A percentile compares a stretch with the other conserved stretches of the same genome.
These are phyloP conservation scores for Athalia circularis DNA, from an alignment of 2,888 invertebrate species.

Conservation along the genomic window DNA sequence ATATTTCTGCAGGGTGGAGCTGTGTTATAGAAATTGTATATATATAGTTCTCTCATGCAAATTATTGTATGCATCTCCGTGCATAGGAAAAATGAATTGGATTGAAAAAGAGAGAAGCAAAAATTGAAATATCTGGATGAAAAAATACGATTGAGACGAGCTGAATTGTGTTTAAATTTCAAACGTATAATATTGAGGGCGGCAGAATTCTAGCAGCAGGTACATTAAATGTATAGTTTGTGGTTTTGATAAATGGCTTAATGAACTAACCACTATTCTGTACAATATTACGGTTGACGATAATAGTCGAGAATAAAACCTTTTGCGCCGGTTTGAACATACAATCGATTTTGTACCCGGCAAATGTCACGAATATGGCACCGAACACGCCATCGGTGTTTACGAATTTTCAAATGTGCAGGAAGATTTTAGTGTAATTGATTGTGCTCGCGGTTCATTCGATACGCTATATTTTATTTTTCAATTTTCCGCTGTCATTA, in stretches of 20 bases:
- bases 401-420: background rate
- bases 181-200: too few species aligned
- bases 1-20: too few species aligned
- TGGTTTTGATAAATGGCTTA: slow-evolving; percentile 1
- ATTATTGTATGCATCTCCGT: too few species aligned
- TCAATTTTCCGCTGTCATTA: background rate
- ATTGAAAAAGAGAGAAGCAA: too few species aligned
- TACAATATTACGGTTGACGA: slow-evolving; percentile 10
- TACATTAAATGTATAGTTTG: background rate
- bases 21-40: too few species aligned
- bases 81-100: too few species aligned
- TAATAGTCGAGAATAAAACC: slow-evolving; percentile 18
- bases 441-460: too few species aligned
- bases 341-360: background rate
- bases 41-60: too few species aligned
- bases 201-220: background rate
- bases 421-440: too few species aligned
- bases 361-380: slow-evolving; percentile 4
- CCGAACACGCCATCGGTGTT: background rate
- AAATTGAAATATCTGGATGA: too few species aligned
- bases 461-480: background rate
- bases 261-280: background rate
- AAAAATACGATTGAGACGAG: too few species aligned
- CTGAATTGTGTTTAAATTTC: too few species aligned
- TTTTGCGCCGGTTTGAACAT: background rate